These are phyloP conservation scores for Crotalus horridus DNA, from an alignment of 2,113 vertebrate genomes.

Conservation along the genomic window DNA sequence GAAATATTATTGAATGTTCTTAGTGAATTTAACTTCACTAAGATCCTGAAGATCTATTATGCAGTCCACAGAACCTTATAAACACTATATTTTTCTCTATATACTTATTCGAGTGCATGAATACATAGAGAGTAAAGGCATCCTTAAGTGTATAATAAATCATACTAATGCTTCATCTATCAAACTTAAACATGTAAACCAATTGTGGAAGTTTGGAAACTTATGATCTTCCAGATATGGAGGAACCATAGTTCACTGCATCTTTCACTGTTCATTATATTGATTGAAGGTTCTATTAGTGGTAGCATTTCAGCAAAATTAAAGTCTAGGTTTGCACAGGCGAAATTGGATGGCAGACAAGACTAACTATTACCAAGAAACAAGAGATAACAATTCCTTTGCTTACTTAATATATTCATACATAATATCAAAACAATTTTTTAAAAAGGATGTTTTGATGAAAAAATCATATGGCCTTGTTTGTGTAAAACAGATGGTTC, in stretches of 20 bases:
- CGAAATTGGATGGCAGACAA: not conserved
- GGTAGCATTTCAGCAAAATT: not conserved
- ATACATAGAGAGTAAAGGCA: not conserved
- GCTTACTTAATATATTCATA: not conserved
- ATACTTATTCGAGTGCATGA: not conserved
- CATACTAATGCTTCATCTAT: not conserved
- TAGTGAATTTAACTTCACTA: slow-evolving; percentile 32
- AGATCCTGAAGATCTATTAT: not conserved
- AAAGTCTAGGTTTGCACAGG: not conserved
- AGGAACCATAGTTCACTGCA: not conserved
- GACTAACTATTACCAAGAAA: not conserved
- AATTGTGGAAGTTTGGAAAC: not conserved
- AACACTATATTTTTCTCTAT: not conserved
- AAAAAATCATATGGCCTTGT: not conserved
- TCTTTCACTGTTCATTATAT: not conserved
- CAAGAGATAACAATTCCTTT: not conserved
- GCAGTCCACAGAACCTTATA: not conserved
- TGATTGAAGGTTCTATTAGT: not conserved
- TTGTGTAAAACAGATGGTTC: not conserved
- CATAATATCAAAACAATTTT: not conserved
- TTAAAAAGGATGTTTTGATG: not conserved
- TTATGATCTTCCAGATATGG: not conserved
- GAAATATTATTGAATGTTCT: slow-evolving; percentile 47
- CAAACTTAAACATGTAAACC: not conserved
- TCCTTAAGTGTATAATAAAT: not conserved